phyloP scores from a whole-genome alignment of 2,888 invertebrate genomes.

The Dolomedes plantarius region DNA sequence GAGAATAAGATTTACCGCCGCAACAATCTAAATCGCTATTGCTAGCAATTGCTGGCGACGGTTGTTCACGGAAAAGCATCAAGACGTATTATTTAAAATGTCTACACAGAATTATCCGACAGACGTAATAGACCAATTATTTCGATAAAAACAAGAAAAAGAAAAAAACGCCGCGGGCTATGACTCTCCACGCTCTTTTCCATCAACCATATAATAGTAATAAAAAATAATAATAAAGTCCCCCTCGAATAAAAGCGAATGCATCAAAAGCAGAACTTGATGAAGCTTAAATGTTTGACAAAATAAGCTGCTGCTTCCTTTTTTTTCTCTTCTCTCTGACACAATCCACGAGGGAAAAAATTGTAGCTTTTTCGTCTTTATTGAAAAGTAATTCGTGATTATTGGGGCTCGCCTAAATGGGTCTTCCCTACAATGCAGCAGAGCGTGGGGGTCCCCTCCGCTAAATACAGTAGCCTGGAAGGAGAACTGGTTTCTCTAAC shows the following conservation, averaged over 20 bases:
- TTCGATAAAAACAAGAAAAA: background rate
- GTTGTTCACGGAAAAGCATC: conserved; percentile 50
- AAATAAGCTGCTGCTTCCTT: conserved; percentile 59
- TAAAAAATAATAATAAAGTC: conserved; percentile 17
- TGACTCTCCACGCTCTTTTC: background rate
- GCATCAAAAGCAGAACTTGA: conserved; percentile 34
- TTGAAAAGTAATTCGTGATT: conserved; percentile 53
- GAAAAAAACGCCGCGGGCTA: background rate
- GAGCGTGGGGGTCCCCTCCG: conserved; percentile 8
- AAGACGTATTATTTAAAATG: conserved; percentile 65
- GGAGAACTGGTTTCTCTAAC: background rate
- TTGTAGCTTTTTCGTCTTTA: conserved; percentile 37
- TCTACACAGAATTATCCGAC: conserved; percentile 47
- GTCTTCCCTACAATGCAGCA: background rate
- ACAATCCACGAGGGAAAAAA: background rate
- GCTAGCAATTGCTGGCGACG: conserved; percentile 12
- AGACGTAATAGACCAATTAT: conserved; percentile 65
- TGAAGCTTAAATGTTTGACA: conserved; percentile 67
- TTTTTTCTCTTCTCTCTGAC: background rate
- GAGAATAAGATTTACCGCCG: background rate
- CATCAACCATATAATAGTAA: background rate
- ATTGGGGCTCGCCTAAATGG: conserved; percentile 14
- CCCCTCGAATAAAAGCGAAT: conserved; percentile 12
- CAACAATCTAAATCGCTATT: conserved; percentile 3
- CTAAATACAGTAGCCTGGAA: background rate